Base-by-base conservation (phyloP, 2,797 vertebrate genomes). In the Pseudochirops cupreus region DNA sequence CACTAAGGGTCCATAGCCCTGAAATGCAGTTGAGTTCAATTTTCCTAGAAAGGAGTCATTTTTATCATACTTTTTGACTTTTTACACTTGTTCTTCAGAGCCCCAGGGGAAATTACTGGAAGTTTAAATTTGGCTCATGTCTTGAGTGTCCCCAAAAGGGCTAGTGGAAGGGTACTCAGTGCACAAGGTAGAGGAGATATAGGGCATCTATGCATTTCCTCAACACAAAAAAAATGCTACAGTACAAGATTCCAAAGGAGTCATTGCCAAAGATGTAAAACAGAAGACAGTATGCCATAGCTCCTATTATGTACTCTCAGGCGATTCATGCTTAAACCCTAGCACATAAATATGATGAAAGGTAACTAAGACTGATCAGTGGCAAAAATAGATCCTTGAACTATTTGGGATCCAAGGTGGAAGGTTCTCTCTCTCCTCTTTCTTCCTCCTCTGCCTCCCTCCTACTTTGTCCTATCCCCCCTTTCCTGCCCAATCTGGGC, bases 41-140 rank as follows among this genome's bases (percentile, higher is more conserved):
- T 53, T 53, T 96, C 55, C 55, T 90, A n/a, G 62, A 82, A 46
- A 95, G 62, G 4, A 39, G 31, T 91, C 46, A 11, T 53, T 93
- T 87, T 46, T 67, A 21, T 39, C n/a, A 74, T 21, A 39, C 6
- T 39, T 74, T 74, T 74, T 74, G 62, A 39, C 14, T n/a, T 74
- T 74, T 74, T 39, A 74, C 0, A 7, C n/a, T n/a, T 74, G 16
- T 74, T 16, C 67, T 16, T 21, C 67, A 21, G 67, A 74, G n/a
- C 1, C n/a, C 33, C 18, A 74, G n/a, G 6, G 18, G 18, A 74
- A 74, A 74, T 39, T 39, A 74, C 7, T 24, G 56, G 3, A 28
- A 39, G n/a, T 67, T 67, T n/a, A 16, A 14, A 18, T n/a, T 33
- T 67, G 59, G 29, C 31, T 67, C 31, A 5, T 14, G 12, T n/a